These are phyloP conservation scores for Acomys russatus DNA, from an alignment of 2,797 vertebrate genomes.

Conservation along the genomic window DNA sequence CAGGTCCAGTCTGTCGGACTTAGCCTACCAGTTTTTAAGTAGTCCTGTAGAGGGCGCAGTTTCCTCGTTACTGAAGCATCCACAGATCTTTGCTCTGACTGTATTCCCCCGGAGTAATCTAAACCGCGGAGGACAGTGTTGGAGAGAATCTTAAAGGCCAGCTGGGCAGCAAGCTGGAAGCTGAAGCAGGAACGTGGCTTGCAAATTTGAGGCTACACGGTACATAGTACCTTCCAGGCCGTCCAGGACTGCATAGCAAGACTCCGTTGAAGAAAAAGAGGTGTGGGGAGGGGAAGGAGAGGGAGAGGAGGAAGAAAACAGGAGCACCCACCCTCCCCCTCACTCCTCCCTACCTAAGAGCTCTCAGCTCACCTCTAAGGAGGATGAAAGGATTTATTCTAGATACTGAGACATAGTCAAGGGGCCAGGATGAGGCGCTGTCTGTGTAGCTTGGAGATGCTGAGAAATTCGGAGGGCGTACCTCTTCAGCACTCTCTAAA, in stretches of 20 bases:
- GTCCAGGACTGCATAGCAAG: not conserved
- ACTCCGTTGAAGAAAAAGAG: not conserved
- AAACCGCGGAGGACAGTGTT: not conserved
- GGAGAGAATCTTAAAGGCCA: not conserved
- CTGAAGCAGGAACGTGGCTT: not conserved
- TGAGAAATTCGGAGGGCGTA: not conserved
- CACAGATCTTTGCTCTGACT: not conserved
- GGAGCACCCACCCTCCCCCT: no score
- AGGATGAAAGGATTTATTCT: not conserved
- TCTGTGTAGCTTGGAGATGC: not conserved
- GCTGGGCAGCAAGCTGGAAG: not conserved
- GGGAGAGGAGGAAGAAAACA: no score
- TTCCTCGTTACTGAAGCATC: not conserved
- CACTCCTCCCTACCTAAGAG: not conserved
- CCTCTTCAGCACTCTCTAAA: not conserved
- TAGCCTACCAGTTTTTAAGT: not conserved
- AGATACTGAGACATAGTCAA: not conserved
- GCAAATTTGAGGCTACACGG: not conserved
- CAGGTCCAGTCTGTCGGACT: not conserved
- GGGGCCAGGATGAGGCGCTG: not conserved
- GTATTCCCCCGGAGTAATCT: not conserved
- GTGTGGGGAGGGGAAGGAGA: no score
- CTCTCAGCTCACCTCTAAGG: not conserved
- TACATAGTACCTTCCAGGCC: not conserved
- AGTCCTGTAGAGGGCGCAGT: constrained; percentile 71